Percentiles rank a stretch among this genome's conserved stretches.
These are phyloP conservation scores for Pogonocichla stellata DNA, from an alignment of 2,113 vertebrate genomes.

Conservation along the genomic window DNA sequence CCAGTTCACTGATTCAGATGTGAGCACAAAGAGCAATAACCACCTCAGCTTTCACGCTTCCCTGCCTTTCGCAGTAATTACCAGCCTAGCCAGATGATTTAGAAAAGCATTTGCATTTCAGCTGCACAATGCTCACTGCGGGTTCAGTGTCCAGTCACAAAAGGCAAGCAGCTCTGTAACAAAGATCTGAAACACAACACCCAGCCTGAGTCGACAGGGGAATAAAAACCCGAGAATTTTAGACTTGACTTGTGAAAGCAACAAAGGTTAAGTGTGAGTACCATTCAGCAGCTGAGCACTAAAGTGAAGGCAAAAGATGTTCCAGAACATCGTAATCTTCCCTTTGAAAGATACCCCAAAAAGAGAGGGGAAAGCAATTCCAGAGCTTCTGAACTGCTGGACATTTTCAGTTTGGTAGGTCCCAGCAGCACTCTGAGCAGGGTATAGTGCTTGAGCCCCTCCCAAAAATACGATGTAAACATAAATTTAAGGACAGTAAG, in stretches of 20 bases:
- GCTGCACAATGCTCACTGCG: not conserved
- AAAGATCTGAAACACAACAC: not conserved
- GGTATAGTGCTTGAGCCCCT: not conserved
- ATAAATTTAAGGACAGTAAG: not conserved
- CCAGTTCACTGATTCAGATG: not conserved
- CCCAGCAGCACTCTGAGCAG: not conserved
- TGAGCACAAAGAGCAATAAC: not conserved
- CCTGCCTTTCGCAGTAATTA: not conserved
- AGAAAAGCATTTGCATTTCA: not conserved
- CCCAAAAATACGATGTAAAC: not conserved
- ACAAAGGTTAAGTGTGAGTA: not conserved
- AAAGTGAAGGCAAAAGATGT: not conserved
- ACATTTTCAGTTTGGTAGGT: not conserved
- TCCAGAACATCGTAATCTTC: not conserved
- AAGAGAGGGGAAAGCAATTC: not conserved
- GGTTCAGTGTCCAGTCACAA: not conserved
- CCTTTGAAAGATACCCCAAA: not conserved
- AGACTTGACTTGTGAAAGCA: not conserved
- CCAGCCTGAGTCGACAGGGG: not conserved
- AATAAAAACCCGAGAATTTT: not conserved
- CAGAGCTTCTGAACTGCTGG: not conserved
- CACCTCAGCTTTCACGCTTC: not conserved
- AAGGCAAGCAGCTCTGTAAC: not conserved
- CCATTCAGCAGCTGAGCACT: not conserved
- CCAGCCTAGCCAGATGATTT: not conserved